Evolutionary conservation across 2,113 vertebrate species (phyloP).

Genomic region (Erythrolamprus reginae): DNA sequence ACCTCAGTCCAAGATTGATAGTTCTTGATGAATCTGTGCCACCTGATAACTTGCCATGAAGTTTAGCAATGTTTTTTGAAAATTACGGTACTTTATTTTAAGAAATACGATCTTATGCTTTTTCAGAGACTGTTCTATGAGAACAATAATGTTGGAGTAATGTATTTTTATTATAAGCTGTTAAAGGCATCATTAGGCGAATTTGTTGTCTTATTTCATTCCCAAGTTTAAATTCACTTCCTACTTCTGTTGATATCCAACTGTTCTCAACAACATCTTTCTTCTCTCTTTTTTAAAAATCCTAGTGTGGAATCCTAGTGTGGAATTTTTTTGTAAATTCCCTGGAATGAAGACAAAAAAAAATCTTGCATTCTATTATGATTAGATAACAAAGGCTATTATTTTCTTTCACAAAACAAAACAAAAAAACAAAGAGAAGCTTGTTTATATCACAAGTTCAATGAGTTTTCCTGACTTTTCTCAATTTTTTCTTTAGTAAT

Average conservation of each 20-base stretch:
- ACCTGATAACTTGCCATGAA: background rate
- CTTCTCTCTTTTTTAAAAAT: background rate
- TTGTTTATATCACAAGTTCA: background rate
- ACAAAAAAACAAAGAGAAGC: background rate
- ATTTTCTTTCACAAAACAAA: background rate
- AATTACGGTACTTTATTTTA: background rate
- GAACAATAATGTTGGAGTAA: background rate
- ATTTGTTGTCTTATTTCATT: background rate
- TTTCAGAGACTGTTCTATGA: background rate
- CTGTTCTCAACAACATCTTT: background rate
- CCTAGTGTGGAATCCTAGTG: background rate
- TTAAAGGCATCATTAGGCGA: background rate
- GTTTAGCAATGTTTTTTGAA: background rate
- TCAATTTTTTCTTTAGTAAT: background rate
- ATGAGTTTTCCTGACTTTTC: background rate
- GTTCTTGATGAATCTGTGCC: background rate
- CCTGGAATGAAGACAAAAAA: background rate
- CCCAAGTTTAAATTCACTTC: background rate
- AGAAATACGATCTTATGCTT: background rate
- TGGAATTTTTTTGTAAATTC: background rate
- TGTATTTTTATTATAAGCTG: background rate
- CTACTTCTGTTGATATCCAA: background rate
- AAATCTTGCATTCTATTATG: background rate
- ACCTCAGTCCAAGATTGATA: background rate
- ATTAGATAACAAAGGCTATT: background rate